Evolutionary conservation across 2,797 vertebrate species (phyloP).

Genomic region (Phalanger gymnotis): DNA sequence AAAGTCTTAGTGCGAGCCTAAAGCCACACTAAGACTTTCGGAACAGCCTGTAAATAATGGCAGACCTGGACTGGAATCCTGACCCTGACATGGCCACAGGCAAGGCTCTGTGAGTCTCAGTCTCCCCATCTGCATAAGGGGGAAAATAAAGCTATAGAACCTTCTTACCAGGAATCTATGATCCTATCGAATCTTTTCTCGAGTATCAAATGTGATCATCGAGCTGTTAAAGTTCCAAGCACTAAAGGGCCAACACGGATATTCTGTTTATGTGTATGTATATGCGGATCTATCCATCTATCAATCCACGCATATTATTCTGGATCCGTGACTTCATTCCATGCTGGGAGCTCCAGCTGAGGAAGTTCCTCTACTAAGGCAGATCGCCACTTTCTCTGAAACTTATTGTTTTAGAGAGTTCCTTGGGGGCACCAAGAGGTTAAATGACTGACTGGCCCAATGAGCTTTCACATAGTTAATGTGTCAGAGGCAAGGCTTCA

Average conservation of each 20-base stretch:
- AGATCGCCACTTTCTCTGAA: not conserved
- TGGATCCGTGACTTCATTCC: not conserved
- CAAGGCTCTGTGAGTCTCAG: too few relatives aligned
- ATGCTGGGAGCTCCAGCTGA: not conserved
- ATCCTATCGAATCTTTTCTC: not conserved
- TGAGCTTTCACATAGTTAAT: not conserved
- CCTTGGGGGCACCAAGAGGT: not conserved
- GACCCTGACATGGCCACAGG: not conserved
- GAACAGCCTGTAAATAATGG: not conserved
- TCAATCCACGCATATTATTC: not conserved
- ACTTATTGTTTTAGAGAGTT: not conserved
- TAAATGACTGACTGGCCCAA: not conserved
- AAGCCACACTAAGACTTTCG: not conserved
- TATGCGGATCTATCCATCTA: not conserved
- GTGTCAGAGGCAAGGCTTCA: not conserved
- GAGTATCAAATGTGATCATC: not conserved
- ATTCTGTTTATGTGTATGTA: not conserved
- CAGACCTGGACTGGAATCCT: not conserved
- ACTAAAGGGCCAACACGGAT: not conserved
- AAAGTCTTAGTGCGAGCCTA: not conserved
- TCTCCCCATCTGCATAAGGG: too few relatives aligned
- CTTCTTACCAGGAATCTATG: not conserved
- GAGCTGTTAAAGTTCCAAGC: not conserved
- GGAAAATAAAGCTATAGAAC: too few relatives aligned
- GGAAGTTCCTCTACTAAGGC: not conserved